A percentile compares a stretch with the other conserved stretches of the same genome.
Evolutionary conservation across 2,888 invertebrate genomes (phyloP).

Genomic region (Agrotis puta): DNA sequence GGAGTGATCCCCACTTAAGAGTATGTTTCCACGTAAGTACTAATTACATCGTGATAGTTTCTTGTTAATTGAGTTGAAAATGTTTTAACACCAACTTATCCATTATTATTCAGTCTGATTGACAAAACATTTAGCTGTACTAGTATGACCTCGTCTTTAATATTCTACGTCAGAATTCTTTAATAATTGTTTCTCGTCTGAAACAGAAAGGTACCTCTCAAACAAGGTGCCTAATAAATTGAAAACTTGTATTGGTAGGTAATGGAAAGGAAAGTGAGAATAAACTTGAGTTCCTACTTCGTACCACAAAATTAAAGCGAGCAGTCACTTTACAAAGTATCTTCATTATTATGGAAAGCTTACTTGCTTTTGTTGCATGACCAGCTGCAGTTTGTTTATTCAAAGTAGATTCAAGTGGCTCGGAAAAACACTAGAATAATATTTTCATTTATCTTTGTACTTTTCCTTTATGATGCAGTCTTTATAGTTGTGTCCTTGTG

Average conservation of each 20-base stretch:
- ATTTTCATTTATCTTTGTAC: slow-evolving; percentile 42
- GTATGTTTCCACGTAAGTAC: slow-evolving; percentile 8
- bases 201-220: too few species aligned
- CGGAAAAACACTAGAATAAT: slow-evolving; percentile 47
- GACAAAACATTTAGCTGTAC: neutral
- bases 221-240: too few species aligned
- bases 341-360: slow-evolving; percentile 25
- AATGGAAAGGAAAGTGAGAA: neutral
- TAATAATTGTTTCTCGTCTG: neutral
- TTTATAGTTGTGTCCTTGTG: slow-evolving; percentile 28
- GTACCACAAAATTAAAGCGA: slow-evolving; percentile 2
- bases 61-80: slow-evolving; percentile 12
- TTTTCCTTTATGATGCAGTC: slow-evolving; percentile 27
- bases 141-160: neutral
- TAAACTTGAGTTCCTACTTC: neutral
- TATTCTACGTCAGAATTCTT: neutral
- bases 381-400: slow-evolving; percentile 38
- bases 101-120: slow-evolving; percentile 1
- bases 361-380: slow-evolving; percentile 28
- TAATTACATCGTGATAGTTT: slow-evolving; percentile 1
- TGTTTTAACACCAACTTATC: neutral
- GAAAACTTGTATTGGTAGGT: neutral
- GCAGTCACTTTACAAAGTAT: slow-evolving; percentile 21
- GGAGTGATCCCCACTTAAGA: slow-evolving; percentile 19
- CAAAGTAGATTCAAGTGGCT: slow-evolving; percentile 41